These are phyloP conservation scores for Pseudolycoriella hygida DNA, from an alignment of 2,888 invertebrate species.

Conservation along the genomic window DNA sequence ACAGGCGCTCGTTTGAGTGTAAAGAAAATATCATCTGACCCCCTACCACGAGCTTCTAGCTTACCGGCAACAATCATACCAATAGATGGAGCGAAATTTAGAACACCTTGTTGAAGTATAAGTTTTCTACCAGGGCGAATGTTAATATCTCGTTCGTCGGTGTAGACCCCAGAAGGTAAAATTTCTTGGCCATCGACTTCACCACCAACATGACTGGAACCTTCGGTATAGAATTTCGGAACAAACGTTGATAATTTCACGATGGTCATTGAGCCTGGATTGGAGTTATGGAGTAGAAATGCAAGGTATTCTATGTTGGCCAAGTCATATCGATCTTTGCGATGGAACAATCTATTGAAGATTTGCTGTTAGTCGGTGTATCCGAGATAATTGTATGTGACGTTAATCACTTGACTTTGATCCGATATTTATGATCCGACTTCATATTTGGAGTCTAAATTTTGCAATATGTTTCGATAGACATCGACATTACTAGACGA, in stretches of 20 bases:
- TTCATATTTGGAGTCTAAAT: too few species aligned
- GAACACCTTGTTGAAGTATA: constrained; percentile 74
- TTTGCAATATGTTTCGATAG: too few species aligned
- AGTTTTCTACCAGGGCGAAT: constrained; percentile 85
- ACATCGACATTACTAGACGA: too few species aligned
- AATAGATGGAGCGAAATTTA: too few species aligned
- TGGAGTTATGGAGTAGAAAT: constrained; percentile 74
- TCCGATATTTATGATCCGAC: constrained; percentile 89
- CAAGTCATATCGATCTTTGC: too few species aligned
- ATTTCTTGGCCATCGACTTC: constrained; percentile 84
- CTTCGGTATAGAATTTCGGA: too few species aligned
- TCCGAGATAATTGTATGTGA: constrained; percentile 86
- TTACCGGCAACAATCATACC: constrained; percentile 94
- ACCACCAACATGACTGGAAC: constrained; percentile 62
- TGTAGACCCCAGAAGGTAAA: constrained; percentile 68
- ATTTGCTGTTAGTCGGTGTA: constrained; percentile 85
- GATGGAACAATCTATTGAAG: too few species aligned
- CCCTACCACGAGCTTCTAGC: constrained; percentile 62
- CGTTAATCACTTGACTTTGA: too few species aligned
- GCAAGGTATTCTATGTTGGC: constrained; percentile 86
- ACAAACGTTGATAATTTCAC: too few species aligned
- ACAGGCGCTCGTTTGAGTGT: constrained; percentile 60
- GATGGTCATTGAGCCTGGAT: constrained; percentile 70
- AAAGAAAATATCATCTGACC: constrained; percentile 61
- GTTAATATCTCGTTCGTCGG: constrained; percentile 86